Evolutionary conservation across 2,797 vertebrate genomes (phyloP), one percentile per base, ranked within the genome.

Genomic region (Crossoptilon crossoptilon): DNA sequence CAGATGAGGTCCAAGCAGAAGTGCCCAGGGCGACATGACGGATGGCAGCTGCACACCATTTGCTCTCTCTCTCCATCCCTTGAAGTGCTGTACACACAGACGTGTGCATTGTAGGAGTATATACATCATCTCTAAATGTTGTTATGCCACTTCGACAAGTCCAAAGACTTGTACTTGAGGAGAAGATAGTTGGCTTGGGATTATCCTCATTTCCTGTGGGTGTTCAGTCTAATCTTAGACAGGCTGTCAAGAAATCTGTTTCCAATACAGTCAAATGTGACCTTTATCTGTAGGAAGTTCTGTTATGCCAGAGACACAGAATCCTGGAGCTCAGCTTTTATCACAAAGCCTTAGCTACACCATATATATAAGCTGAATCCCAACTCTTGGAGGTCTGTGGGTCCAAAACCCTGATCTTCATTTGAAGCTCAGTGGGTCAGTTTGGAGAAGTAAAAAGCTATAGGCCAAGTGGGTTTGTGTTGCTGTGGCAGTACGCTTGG

Each of bases 221-320:
- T 68, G 44, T 69, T 89, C 10, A 2, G 35, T 71, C 64, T 90
- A 79, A 84, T 88, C 77, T 91, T 76, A 89, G 70, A 88, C 63
- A 90, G 33, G 62, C 37, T 91, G 73, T 84, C 81, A 93, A 91
- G 66, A 85, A 94, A 94, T 24, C 72, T 74, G 6, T 66, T 83
- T 21, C 35, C 33, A 76, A 91, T 58, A 80, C 22, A 85, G 72
- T 26, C 68, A 87, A 83, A 83, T 0, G 17, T 71, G 76, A 82
- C 82, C 56, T 91, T 91, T 91, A 85, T 72, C 64, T 80, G 19
- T 43, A 74, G 62, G 33, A 94, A 91, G 84, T 87, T 89, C 31
- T 91, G 72, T 80, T 84, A 68, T n/a, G 14, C 33, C 5, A 1
- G 37, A 58, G 29, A 83, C 66, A 60, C 6, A 62, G 49, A 89